Evolutionary conservation across 2,888 invertebrate species (phyloP), one percentile per base, ranked within the genome.

Genomic region (Ptychoptera contaminata): DNA sequence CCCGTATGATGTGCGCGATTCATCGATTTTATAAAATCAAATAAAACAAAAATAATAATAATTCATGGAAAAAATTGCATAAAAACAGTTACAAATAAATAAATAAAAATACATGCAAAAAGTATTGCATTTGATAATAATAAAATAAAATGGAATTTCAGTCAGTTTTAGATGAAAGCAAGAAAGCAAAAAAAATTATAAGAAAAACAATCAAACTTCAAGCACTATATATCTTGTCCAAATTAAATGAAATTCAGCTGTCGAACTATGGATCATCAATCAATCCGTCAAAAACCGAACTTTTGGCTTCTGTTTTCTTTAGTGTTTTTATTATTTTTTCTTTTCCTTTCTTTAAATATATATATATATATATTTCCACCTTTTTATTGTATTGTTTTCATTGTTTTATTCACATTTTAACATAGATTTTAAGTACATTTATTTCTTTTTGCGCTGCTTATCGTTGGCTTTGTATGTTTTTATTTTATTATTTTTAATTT

Each of bases 231-330:
- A 23, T 40, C 40, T 31, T 31, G 36, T 42, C 36, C 15, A 14
- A 35, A 16, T 39, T 42, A 47, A 51, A 51, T 51, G 47, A 50
- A 51, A 50, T 53, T 50, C 53, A 53, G 49, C 51, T 50, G 51
- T 50, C 51, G 40, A 47, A 45, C 45, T 48, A 46, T 46, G 45
- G 44, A 46, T 49, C 50, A 53, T 53, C 53, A 53, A 53, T 53
- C 53, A 53, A 53, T 51, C 49, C 50, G 50, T 52, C 53, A 51
- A 48, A 45, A 16, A 7, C n/a, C 23, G 23, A 23, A 23, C 23
- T 23, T 32, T 32, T n/a, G n/a, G 32, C 32, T 32, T 32, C 32
- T 32, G 32, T 32, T 32, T 32, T 32, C 23, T 23, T 23, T 23
- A 23, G 4, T n/a, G n/a, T n/a, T n/a, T n/a, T n/a, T n/a, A n/a